These are phyloP conservation scores for Platysteira castanea DNA, from an alignment of 2,113 vertebrate species.

Conservation along the genomic window DNA sequence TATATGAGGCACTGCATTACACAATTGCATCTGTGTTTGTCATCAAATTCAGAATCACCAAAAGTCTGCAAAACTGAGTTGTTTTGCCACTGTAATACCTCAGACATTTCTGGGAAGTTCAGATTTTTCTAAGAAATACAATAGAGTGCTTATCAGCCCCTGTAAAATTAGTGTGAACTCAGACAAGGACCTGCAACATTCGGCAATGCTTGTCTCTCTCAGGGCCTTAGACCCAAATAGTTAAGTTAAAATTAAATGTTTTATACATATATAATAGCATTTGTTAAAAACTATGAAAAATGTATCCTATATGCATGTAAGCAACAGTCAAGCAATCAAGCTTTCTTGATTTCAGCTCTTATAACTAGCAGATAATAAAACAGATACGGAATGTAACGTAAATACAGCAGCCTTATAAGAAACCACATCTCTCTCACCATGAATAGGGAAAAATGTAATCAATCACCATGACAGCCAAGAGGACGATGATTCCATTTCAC, in stretches of 20 bases:
- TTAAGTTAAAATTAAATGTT: neutral
- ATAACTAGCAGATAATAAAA: neutral
- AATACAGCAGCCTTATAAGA: neutral
- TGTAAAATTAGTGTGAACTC: neutral
- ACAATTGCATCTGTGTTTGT: neutral
- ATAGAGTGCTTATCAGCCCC: neutral
- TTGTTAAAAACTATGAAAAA: neutral
- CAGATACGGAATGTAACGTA: neutral
- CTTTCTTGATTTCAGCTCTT: neutral
- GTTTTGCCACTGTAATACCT: neutral
- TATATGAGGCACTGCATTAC: neutral
- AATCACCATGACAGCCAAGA: neutral
- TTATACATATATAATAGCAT: neutral
- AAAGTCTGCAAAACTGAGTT: neutral
- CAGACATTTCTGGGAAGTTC: slow-evolving; percentile 22
- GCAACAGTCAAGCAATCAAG: neutral
- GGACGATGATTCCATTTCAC: neutral
- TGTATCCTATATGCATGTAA: neutral
- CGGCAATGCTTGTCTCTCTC: neutral
- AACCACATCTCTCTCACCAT: neutral
- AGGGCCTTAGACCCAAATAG: neutral
- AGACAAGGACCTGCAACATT: neutral
- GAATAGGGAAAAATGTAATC: neutral
- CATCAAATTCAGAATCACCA: neutral
- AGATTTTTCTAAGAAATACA: slow-evolving; percentile 31